Base-by-base conservation (phyloP, 1,140 invertebrate species). In the Cotesia chilonis region DNA sequence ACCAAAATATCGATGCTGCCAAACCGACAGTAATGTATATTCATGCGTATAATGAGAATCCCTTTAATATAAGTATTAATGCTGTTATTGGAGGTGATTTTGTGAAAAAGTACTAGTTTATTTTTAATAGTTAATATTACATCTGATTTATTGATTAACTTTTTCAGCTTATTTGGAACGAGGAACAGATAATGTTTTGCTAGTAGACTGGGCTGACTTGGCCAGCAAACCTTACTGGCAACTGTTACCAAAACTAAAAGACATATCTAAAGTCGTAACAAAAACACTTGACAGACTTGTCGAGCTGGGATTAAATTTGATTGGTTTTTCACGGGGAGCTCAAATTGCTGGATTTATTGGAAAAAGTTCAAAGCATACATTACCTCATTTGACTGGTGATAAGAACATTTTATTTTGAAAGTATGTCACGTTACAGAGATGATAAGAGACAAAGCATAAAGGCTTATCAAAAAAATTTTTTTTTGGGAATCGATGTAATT, bases 291-390 rank as follows among this genome's bases (percentile, higher is more conserved):
- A 76, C 47, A 14, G 10, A 10, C 66, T 76, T 36, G 61, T 76
- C 14, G 63, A 70, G 17, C 55, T 74, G 28, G 78, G 77, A 36
- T 67, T 76, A 3, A 14, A 75, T 51, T 55, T 81, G 7, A 74
- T 85, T 35, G 83, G 84, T 6, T 83, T 82, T 65, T 83, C 81
- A 17, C 65, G 84, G 63, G 84, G 84, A 20, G 81, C 76, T 6
- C 84, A 85, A 36, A 78, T 82, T 14, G 78, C 73, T n/a, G 83
- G 83, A 36, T 78, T 80, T 63, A 63, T 77, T 6, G 83, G 83
- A 35, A 81, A 73, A 68, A 70, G 59, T 41, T 74, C 68, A 35
- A 71, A 57, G 10, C 63, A 74, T 63, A 36, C 57, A 0, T 63
- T 74, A 9, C 75, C 70, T 6, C 72, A 73, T 55, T 74, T 76